Conservation (phyloP, 1,140 invertebrate genomes). For the Sogatella furcifera region DNA sequence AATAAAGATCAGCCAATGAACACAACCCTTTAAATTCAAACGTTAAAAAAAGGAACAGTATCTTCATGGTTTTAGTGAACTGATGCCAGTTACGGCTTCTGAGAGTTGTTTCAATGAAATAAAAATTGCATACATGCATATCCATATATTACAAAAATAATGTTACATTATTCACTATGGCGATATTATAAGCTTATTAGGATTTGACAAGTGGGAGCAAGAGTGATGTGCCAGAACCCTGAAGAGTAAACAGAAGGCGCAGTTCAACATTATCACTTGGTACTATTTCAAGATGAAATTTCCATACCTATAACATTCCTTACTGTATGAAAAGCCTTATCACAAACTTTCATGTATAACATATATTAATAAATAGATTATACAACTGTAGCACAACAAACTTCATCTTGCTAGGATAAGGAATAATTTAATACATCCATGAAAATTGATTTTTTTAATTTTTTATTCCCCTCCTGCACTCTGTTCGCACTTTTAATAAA, state of each 20-base stretch:
- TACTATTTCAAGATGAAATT: neutral
- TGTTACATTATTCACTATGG: too few species aligned
- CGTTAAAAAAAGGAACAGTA: too few species aligned
- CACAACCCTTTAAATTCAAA: too few species aligned
- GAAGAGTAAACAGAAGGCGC: neutral
- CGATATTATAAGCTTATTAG: too few species aligned
- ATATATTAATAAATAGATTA: neutral
- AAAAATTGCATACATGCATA: too few species aligned
- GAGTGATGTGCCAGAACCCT: neutral
- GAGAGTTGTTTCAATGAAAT: too few species aligned
- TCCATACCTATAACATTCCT: neutral
- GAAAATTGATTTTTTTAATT: neutral
- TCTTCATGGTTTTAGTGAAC: too few species aligned
- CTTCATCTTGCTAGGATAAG: neutral
- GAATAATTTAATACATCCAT: slow-evolving; percentile 1
- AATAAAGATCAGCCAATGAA: too few species aligned
- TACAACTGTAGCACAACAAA: neutral
- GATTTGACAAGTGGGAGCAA: neutral
- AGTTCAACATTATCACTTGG: neutral
- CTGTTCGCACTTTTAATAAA: neutral
- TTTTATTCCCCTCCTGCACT: neutral
- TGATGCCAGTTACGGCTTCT: too few species aligned
- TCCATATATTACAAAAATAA: too few species aligned
- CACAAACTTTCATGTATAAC: neutral
- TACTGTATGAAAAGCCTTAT: neutral